Evolutionary conservation across 2,113 vertebrate genomes (phyloP).

Genomic region (Tetrax tetrax): DNA sequence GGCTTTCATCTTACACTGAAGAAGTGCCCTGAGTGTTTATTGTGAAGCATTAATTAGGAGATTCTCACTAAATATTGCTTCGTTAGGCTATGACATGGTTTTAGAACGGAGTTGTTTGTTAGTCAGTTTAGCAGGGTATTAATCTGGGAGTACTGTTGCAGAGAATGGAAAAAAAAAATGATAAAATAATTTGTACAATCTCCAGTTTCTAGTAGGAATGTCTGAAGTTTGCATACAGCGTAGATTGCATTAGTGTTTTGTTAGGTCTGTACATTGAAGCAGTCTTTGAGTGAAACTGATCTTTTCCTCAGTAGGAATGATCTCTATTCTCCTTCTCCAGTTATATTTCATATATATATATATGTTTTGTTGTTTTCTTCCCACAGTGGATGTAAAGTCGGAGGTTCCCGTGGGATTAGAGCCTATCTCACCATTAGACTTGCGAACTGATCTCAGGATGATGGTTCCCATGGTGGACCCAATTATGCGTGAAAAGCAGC

Average conservation of each 20-base stretch:
- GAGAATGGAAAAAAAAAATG: background rate
- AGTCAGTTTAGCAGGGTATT: background rate
- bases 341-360: background rate
- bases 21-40: background rate
- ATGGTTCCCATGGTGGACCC: constrained; percentile 91
- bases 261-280: background rate
- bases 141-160: background rate
- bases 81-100: background rate
- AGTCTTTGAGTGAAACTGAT: background rate
- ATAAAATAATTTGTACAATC: background rate
- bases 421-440: constrained; percentile 88
- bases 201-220: background rate
- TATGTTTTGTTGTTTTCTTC: background rate
- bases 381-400: constrained; percentile 89
- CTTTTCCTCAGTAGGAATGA: background rate
- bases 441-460: constrained; percentile 94
- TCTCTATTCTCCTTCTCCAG: constrained; percentile 11
- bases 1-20: background rate
- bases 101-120: background rate
- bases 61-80: background rate
- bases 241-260: background rate
- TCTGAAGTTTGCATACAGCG: background rate
- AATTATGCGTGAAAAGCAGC: constrained; percentile 89
- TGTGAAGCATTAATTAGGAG: background rate
- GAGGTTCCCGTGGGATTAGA: constrained; percentile 86